Conservation (phyloP, 2,113 vertebrate genomes). For the Pelecanus crispus region DNA sequence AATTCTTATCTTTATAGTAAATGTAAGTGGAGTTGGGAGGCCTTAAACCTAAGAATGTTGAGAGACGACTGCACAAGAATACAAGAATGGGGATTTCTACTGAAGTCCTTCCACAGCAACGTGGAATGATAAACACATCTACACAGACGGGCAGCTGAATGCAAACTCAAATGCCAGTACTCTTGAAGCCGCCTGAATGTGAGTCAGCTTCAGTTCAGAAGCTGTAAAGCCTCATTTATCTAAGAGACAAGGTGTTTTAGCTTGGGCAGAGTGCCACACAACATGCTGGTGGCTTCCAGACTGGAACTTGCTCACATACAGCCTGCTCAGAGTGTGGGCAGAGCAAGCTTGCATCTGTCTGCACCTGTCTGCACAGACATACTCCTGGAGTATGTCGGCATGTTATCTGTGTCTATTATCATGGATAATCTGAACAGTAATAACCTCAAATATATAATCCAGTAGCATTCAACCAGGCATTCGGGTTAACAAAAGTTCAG, state of each 20-base stretch:
- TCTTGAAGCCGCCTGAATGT: background rate
- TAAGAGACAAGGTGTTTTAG: background rate
- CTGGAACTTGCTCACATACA: background rate
- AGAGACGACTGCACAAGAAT: accelerated
- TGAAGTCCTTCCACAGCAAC: background rate
- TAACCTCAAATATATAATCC: background rate
- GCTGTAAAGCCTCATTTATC: background rate
- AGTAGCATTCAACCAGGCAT: background rate
- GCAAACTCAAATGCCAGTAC: background rate
- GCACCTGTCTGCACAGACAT: background rate
- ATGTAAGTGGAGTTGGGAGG: background rate
- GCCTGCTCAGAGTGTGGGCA: background rate
- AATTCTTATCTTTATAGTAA: background rate
- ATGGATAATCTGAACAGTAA: background rate
- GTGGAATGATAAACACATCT: background rate
- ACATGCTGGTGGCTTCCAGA: background rate
- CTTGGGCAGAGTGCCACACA: background rate
- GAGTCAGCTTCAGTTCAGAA: background rate
- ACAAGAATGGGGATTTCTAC: background rate
- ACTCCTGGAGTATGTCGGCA: background rate
- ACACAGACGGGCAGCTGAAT: background rate
- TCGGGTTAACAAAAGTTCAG: background rate
- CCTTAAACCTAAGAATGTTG: background rate
- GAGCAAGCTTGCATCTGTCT: background rate
- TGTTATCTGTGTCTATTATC: background rate